Base-by-base conservation (phyloP, 2,113 vertebrate genomes). In the Oryzias javanicus region DNA sequence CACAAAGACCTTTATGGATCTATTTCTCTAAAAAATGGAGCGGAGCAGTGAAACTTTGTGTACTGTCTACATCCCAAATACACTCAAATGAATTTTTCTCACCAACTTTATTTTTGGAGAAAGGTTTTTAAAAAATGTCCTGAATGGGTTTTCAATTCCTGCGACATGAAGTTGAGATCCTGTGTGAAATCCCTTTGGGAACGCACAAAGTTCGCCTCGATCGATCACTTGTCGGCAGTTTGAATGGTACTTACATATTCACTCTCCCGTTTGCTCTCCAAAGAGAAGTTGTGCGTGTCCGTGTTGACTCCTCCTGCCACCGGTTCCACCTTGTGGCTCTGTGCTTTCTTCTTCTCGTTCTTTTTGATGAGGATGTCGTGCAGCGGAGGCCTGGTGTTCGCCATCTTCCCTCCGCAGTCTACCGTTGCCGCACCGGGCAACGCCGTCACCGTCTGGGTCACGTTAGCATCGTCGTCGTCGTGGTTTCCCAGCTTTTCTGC, bases 201-300 rank as follows among this genome's bases (percentile, higher is more conserved):
- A 27, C 3, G 35, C 42, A 54, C 19, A 20, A 22, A 24, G 18
- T 4, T 14, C 49, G 6, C 25, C 12, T 52, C 15, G 55, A 12
- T 18, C 45, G 22, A 40, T 13, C 0, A 63, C 18, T 29, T 35
- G 49, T 27, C 25, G 6, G 25, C 25, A 27, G 48, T 3, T 42
- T 49, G 44, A 18, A 44, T 25, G 48, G 64, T 51, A 91, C 95
- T 98, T 91, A 98, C 96, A 46, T 98, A 96, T 90, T 97, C 95
- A 1, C 89, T 91, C 85, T 97, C 95, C 80, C 90, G 92, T 79
- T 96, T 96, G 75, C 87, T 93, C 85, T 97, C 95, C 40, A 94
- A 93, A 85, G 95, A 98, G 83, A 95, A 96, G 89, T 97, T 98
- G 79, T 96, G 88, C 41, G 93, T 92, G 78, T 98, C 95, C 0